Evolutionary conservation across 2,113 vertebrate species (phyloP).

Genomic region (Mustela nigripes): DNA sequence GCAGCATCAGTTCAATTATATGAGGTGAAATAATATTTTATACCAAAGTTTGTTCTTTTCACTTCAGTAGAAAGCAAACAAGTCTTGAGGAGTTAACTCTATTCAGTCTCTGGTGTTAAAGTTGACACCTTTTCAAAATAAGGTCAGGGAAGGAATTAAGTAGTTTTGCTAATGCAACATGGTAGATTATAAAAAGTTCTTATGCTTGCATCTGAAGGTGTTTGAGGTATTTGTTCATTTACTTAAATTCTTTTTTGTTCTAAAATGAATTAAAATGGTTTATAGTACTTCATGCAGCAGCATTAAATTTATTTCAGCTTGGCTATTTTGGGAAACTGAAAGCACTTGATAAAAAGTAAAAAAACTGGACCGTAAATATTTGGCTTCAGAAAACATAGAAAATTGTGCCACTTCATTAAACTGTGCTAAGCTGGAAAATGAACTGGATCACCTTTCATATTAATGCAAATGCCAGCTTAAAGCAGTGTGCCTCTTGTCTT

Average conservation of each 20-base stretch:
- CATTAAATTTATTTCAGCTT: conserved; percentile 57
- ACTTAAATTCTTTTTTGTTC: conserved; percentile 39
- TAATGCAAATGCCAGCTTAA: neutral
- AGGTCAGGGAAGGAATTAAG: conserved; percentile 21
- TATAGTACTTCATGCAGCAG: neutral
- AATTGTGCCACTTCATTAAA: neutral
- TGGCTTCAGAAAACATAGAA: conserved; percentile 35
- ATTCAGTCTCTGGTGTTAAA: neutral
- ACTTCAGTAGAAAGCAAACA: conserved; percentile 29
- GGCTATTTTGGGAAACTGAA: conserved; percentile 60
- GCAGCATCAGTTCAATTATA: conserved; percentile 50
- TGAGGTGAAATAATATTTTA: conserved; percentile 65
- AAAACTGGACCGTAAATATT: conserved; percentile 41
- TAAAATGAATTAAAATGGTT: conserved; percentile 52
- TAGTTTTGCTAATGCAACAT: conserved; percentile 15
- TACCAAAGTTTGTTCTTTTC: conserved; percentile 45
- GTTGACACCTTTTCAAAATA: conserved; percentile 23
- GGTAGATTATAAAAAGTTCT: conserved; percentile 35
- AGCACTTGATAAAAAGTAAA: conserved; percentile 14
- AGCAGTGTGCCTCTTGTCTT: neutral
- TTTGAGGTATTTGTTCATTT: conserved; percentile 41
- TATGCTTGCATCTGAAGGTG: neutral
- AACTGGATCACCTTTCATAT: neutral
- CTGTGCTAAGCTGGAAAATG: conserved; percentile 34
- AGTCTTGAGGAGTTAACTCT: neutral